Base-by-base conservation (phyloP, 1,140 invertebrate species). In the Sitobion miscanthi region DNA sequence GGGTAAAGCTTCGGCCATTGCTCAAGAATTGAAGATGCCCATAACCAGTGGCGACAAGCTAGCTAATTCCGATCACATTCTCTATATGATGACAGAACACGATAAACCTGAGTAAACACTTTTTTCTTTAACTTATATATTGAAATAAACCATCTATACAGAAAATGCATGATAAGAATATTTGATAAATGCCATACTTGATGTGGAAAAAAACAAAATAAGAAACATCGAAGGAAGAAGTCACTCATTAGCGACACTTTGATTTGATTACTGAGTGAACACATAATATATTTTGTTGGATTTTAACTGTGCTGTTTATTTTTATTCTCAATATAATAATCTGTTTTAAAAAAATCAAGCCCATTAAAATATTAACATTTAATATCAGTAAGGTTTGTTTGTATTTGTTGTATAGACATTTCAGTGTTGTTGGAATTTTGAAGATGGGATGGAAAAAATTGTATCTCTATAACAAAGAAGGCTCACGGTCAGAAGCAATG, bases 381-480 rank as follows among this genome's bases (percentile, higher is more conserved):
- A 77, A n/a, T 77, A n/a, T 69, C 14, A n/a, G 3, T 23, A 0
- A 57, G 21, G 4, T 30, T 77, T 77, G n/a, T 57, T 38, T 57
- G 14, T 57, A 30, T 54, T 90, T 90, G 0, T 88, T 95, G 96
- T n/a, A 17, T 20, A 86, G 96, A 98, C 23, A 90, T 77, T 89
- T 89, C 30, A 38, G n/a, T 25, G 88, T 93, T 21, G 96, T 98
- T 83, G 98, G 98, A 0, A 95, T 98, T 93, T 95, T 99, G 52
- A 98, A 98, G 96, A 96, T 98, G 21, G 98, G 98, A 87, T 96
- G 96, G 86, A 99, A 98, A 95, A 97, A 97, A 94, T 95, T 99
- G 23, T 99, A 98, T 95, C 96, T 99, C 57, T 97, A 97, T 95
- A 97, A 98, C 95, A 95, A 96, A 94, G 95, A 95, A 90, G 96